Conservation (phyloP, 1,140 invertebrate genomes). For the Ooceraea biroi region DNA sequence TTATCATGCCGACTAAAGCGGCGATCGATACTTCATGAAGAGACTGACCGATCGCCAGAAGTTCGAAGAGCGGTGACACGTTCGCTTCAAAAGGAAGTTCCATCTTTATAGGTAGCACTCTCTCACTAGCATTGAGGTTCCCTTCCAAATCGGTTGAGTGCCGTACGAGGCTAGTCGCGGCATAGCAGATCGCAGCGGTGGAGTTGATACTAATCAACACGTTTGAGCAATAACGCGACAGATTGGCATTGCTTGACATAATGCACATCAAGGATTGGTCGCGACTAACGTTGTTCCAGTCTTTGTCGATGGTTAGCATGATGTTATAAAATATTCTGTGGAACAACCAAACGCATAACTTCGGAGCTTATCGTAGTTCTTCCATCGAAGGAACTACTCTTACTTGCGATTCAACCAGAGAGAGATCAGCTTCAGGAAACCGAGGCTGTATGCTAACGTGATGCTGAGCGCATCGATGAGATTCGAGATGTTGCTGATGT, state of each 20-base stretch:
- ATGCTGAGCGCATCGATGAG: constrained; percentile 63
- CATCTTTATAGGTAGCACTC: constrained; percentile 62
- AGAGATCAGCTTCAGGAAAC: constrained; percentile 56
- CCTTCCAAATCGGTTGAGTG: not conserved
- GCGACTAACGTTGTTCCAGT: constrained; percentile 38
- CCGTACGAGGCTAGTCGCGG: not conserved
- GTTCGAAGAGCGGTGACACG: constrained; percentile 44
- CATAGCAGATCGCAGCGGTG: constrained; percentile 32
- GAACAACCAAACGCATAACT: not conserved
- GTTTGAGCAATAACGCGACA: constrained; percentile 58
- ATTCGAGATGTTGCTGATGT: not conserved
- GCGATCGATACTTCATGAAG: constrained; percentile 23
- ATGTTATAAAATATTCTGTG: constrained; percentile 58
- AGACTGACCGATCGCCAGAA: constrained; percentile 31
- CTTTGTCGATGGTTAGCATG: constrained; percentile 31
- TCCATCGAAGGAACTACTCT: not conserved
- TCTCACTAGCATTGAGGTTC: not conserved
- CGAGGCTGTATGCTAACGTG: constrained; percentile 39
- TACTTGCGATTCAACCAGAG: constrained; percentile 65
- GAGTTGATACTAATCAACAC: constrained; percentile 42
- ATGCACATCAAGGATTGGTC: not conserved
- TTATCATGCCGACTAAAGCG: constrained; percentile 9
- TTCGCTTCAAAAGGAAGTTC: constrained; percentile 56
- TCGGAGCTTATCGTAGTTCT: not conserved
- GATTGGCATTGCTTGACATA: constrained; percentile 43